A percentile compares a stretch with the other conserved stretches of the same genome.
Evolutionary conservation across 2,113 vertebrate species (phyloP).

Genomic region (Oreochromis tanganicae): DNA sequence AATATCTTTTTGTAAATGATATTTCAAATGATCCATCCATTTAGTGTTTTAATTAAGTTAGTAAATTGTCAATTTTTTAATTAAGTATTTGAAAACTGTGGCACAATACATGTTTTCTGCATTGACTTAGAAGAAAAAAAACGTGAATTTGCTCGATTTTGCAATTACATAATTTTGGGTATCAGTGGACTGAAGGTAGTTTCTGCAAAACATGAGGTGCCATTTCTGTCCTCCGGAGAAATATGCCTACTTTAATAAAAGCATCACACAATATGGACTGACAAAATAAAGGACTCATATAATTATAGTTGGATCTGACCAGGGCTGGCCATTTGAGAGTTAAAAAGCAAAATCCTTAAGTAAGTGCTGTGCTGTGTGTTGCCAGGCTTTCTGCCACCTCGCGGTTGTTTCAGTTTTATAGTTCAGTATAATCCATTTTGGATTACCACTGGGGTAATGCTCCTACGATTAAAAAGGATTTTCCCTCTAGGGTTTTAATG

Average conservation of each 20-base stretch:
- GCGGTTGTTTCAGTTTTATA: conserved; percentile 10
- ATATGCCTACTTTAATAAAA: not conserved
- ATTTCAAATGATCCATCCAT: not conserved
- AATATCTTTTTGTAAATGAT: not conserved
- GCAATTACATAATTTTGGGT: not conserved
- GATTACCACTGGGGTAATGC: conserved; percentile 57
- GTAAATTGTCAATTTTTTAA: not conserved
- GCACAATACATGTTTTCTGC: not conserved
- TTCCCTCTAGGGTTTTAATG: conserved; percentile 58
- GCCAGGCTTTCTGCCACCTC: conserved; percentile 31
- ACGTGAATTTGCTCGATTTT: not conserved
- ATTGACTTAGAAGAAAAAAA: not conserved
- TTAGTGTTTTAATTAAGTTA: not conserved
- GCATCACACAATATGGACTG: not conserved
- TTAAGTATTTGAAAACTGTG: not conserved
- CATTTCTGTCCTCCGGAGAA: not conserved
- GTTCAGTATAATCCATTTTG: conserved; percentile 34
- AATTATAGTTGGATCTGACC: not conserved
- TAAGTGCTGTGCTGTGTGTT: not conserved
- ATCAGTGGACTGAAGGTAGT: not conserved
- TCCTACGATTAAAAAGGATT: conserved; percentile 59
- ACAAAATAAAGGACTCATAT: not conserved
- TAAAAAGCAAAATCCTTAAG: not conserved
- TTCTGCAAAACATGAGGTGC: not conserved
- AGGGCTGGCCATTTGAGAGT: not conserved